These are phyloP conservation scores for Bombyx huttoni DNA, from an alignment of 2,888 invertebrate species.

Conservation along the genomic window DNA sequence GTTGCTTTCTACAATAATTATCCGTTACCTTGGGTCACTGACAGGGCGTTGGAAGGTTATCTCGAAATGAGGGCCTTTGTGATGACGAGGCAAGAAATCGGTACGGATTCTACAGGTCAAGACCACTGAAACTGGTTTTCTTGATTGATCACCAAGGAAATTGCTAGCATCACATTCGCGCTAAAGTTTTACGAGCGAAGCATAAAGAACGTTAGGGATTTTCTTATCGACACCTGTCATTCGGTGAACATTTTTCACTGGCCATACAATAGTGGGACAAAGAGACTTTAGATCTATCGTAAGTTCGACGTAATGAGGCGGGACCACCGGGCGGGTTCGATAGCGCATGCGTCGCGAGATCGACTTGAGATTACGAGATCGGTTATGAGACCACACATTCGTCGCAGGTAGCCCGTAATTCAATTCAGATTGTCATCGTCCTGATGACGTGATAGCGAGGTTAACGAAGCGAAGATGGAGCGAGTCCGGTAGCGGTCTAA, in stretches of 20 bases:
- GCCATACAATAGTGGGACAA: slow-evolving; percentile 53
- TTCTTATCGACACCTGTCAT: slow-evolving; percentile 65
- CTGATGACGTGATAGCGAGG: slow-evolving; percentile 56
- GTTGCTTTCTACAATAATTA: neutral
- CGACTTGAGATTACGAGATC: slow-evolving; percentile 58
- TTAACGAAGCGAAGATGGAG: slow-evolving; percentile 65
- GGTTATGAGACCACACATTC: slow-evolving; percentile 62
- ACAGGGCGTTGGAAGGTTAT: slow-evolving; percentile 14
- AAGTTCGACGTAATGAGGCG: slow-evolving; percentile 57
- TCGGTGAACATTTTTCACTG: slow-evolving; percentile 60
- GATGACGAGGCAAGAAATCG: slow-evolving; percentile 28
- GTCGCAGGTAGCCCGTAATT: slow-evolving; percentile 67
- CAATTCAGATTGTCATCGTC: slow-evolving; percentile 70
- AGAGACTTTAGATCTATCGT: slow-evolving; percentile 38
- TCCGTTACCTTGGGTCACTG: slow-evolving; percentile 12
- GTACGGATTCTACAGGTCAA: slow-evolving; percentile 26
- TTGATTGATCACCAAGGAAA: slow-evolving; percentile 49
- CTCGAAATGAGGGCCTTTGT: slow-evolving; percentile 21
- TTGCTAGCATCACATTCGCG: slow-evolving; percentile 37
- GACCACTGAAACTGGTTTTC: slow-evolving; percentile 33
- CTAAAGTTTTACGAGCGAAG: slow-evolving; percentile 19
- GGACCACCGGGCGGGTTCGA: slow-evolving; percentile 57
- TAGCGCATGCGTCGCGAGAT: slow-evolving; percentile 62
- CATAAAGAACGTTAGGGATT: slow-evolving; percentile 17
- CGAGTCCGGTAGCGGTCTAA: slow-evolving; percentile 46